Evolutionary conservation across 1,140 invertebrate genomes (phyloP).

Genomic region (Drosophila bifasciata): DNA sequence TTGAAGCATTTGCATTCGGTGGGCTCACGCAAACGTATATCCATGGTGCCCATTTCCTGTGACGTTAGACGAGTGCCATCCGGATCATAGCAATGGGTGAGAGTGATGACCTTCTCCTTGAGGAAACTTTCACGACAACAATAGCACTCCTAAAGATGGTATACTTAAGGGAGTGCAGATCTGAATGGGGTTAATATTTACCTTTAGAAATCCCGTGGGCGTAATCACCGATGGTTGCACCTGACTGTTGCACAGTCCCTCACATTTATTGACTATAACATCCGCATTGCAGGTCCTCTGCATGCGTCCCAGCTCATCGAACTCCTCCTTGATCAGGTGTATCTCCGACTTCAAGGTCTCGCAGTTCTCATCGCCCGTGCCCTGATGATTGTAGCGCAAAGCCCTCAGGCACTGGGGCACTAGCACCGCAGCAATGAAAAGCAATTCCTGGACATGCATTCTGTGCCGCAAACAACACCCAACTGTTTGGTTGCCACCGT

Average conservation of each 20-base stretch:
- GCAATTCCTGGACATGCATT: slow-evolving; percentile 70
- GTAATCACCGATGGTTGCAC: slow-evolving; percentile 95
- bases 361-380: slow-evolving; percentile 87
- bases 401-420: slow-evolving; percentile 63
- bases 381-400: slow-evolving; percentile 71
- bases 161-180: background rate
- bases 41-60: slow-evolving; percentile 88
- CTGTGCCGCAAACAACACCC: slow-evolving; percentile 23
- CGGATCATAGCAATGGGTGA: slow-evolving; percentile 94
- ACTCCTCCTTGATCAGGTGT: slow-evolving; percentile 94
- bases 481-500: slow-evolving; percentile 41
- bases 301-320: slow-evolving; percentile 91
- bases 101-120: slow-evolving; percentile 90
- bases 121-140: slow-evolving; percentile 95
- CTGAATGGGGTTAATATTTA: too few relatives aligned
- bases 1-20: slow-evolving; percentile 95
- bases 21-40: slow-evolving; percentile 92
- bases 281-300: slow-evolving; percentile 94
- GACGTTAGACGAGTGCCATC: slow-evolving; percentile 91
- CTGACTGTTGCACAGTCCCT: slow-evolving; percentile 95
- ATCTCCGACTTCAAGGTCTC: slow-evolving; percentile 92
- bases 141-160: slow-evolving; percentile 91
- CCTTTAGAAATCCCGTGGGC: slow-evolving; percentile 95
- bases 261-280: slow-evolving; percentile 93
- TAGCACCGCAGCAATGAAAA: slow-evolving; percentile 56